Evolutionary conservation across 1,140 invertebrate species (phyloP), one percentile per base, ranked within the genome.

Genomic region (Pseudomyrmex gracilis): DNA sequence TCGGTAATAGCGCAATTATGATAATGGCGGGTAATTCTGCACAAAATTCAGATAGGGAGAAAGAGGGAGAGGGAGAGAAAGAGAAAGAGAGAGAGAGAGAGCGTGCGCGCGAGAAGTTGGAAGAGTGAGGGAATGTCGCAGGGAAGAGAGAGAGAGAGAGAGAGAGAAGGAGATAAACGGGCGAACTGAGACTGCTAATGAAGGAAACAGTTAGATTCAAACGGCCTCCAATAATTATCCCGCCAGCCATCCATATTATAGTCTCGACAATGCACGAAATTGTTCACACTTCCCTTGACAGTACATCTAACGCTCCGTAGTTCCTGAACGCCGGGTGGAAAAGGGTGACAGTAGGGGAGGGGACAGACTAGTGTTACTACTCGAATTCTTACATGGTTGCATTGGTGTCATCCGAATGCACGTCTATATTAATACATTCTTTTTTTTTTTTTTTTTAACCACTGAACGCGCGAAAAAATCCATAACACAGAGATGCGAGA

Each of bases 161-260:
- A 20, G 60, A 60, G 68, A 61, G 51, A 76, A 73, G 87, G 91
- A 91, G 87, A 83, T 83, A 90, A 88, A 90, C 85, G 85, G 85
- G 88, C 89, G 93, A 94, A 94, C 93, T 93, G 93, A 94, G 92
- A 94, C 93, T 94, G 93, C 93, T 94, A 94, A 94, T 94, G 93
- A 94, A 94, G 94, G 94, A 94, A 94, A 94, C 94, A 94, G 93
- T 94, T 94, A 93, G 93, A 94, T 94, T 94, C 93, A 94, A 94
- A 94, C 94, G 93, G 93, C 90, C 93, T 94, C 91, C 93, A 93
- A 94, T 94, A 94, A 94, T 94, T 94, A 94, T 94, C 91, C 91
- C 87, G 89, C 89, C 91, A 91, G 91, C 90, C 91, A 93, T 93
- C 91, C 90, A 91, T 92, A 91, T 93, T 93, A 92, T 87, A 88